Evolutionary conservation across 2,888 invertebrate genomes (phyloP).

Genomic region (Tipula helvola): DNA sequence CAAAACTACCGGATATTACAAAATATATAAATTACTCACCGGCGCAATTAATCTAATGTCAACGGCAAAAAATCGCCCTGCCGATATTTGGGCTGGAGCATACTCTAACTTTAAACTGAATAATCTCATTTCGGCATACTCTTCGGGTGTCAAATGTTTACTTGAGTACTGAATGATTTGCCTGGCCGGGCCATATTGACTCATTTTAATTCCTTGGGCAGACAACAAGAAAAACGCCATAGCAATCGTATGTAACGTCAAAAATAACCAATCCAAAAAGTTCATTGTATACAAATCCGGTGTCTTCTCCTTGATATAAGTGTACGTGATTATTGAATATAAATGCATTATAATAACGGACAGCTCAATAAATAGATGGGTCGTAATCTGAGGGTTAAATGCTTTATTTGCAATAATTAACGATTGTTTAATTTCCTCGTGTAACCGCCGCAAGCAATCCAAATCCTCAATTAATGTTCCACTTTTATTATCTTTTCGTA

Average conservation of each 20-base stretch:
- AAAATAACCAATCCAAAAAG: conserved; percentile 10
- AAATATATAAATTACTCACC: conserved; percentile 7
- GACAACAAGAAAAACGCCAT: conserved; percentile 8
- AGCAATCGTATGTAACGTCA: not conserved
- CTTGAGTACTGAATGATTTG: conserved; percentile 6
- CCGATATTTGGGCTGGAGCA: conserved; percentile 8
- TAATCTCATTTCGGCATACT: conserved; percentile 7
- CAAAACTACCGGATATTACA: no score
- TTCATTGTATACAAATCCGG: not conserved
- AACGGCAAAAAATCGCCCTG: conserved; percentile 11
- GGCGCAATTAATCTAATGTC: conserved; percentile 10
- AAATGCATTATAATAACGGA: conserved; percentile 10
- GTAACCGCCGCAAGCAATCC: conserved; percentile 8
- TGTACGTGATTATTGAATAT: conserved; percentile 7
- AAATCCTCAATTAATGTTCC: conserved; percentile 9
- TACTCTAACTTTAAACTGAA: conserved; percentile 7
- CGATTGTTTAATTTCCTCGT: conserved; percentile 7
- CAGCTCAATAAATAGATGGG: conserved; percentile 9
- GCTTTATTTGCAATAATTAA: conserved; percentile 11
- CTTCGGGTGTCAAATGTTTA: conserved; percentile 9
- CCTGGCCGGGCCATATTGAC: not conserved
- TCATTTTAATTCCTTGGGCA: conserved; percentile 6
- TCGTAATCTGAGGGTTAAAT: conserved; percentile 11
- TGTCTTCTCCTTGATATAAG: not conserved
- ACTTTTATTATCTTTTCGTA: not conserved